These are phyloP conservation scores for Germaria angustata DNA, from an alignment of 2,888 invertebrate species.

Conservation along the genomic window DNA sequence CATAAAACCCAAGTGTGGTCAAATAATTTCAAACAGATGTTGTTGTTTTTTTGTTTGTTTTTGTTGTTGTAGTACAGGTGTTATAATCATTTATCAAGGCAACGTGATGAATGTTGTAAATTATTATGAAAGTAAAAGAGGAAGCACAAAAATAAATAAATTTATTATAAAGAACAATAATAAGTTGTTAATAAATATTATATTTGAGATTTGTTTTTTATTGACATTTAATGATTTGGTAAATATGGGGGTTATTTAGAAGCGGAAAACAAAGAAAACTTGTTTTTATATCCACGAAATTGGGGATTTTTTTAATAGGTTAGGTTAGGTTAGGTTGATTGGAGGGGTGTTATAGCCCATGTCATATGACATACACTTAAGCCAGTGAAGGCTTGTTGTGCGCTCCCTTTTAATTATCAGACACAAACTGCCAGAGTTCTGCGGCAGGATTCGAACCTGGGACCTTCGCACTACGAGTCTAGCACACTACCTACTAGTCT, in stretches of 20 bases:
- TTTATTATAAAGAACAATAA: slow-evolving; percentile 27
- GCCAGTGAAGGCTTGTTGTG: too few relatives aligned
- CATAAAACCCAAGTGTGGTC: slow-evolving; percentile 22
- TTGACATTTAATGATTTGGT: neutral
- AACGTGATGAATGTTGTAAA: slow-evolving; percentile 5
- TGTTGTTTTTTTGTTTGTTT: neutral
- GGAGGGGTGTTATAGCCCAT: too few relatives aligned
- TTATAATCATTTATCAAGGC: slow-evolving; percentile 38
- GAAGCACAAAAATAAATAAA: slow-evolving; percentile 32
- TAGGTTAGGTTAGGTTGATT: too few relatives aligned
- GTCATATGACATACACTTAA: too few relatives aligned
- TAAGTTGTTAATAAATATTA: neutral
- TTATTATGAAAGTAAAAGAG: slow-evolving; percentile 41
- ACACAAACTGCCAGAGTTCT: too few relatives aligned
- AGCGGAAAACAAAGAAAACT: neutral
- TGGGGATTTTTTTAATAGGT: too few relatives aligned
- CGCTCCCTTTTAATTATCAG: too few relatives aligned
- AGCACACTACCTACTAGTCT: too few relatives aligned
- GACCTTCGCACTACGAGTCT: too few relatives aligned
- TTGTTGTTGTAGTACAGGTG: slow-evolving; percentile 47
- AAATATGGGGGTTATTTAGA: neutral
- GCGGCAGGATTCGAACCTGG: too few relatives aligned
- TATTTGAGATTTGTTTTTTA: slow-evolving; percentile 1
- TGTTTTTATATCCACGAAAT: too few relatives aligned
- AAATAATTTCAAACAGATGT: slow-evolving; percentile 26